Evolutionary conservation across 2,113 vertebrate genomes (phyloP), one percentile per base, ranked within the genome.

Genomic region (Gadus chalcogrammus): DNA sequence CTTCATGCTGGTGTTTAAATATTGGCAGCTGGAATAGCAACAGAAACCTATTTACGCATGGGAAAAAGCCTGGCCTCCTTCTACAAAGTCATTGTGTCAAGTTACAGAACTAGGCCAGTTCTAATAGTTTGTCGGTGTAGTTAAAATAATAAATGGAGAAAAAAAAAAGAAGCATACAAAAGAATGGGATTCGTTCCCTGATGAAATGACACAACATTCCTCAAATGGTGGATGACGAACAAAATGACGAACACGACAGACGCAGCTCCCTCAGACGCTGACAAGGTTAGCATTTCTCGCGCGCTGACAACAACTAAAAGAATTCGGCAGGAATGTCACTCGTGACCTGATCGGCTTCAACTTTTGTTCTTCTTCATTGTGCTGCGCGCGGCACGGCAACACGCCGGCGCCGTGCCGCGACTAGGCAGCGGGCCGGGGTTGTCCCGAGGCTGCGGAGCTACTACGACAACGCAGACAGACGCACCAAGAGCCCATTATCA

Each of bases 231-330:
- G 13, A 74, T 69, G 59, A 62, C 68, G 82, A 82, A 80, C 8
- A 60, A 69, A 9, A 9, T 18, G 61, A 59, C 20, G 27, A 65
- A 61, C 72, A 79, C 35, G 84, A 64, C 62, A 76, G 55, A 79
- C 59, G 4, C 8, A 48, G 42, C 11, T 48, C 42, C 12, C 8
- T 61, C 38, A 35, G 65, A 60, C 63, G 71, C 53, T 85, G 93
- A 94, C 94, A 97, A 94, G 92, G 95, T 95, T 97, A 96, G 94
- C 94, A 97, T 82, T 91, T 93, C 90, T 77, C 80, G 74, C 61
- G 81, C 81, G 84, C 68, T 65, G 64, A 76, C 63, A 76, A 61
- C 5, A 48, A 13, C 9, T 9, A 9, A 48, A 48, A 48, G 12
- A 9, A 13, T 48, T 13, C 42, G 8, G 42, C 42, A 48, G 42